Evolutionary conservation across 2,113 vertebrate species (phyloP).

Genomic region (Gopherus evgoodei): DNA sequence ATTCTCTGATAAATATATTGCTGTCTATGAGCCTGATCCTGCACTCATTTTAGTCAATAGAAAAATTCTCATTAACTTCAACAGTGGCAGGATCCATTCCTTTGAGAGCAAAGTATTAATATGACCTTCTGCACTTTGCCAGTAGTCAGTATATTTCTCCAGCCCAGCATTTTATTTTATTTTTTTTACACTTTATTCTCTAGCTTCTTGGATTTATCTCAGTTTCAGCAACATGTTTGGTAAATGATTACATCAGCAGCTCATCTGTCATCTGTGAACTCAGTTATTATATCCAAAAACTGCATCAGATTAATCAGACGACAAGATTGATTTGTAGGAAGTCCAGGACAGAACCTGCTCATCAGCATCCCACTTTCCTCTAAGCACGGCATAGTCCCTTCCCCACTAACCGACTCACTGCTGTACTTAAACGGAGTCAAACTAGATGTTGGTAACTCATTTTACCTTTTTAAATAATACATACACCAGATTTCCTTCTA

Average conservation of each 20-base stretch:
- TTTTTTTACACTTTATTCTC: background rate
- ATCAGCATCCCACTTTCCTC: background rate
- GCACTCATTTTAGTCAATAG: background rate
- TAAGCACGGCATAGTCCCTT: background rate
- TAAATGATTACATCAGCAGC: background rate
- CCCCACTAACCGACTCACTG: background rate
- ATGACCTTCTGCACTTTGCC: background rate
- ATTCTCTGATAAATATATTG: background rate
- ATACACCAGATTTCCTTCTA: accelerated
- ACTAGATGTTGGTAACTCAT: background rate
- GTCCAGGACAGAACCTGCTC: accelerated
- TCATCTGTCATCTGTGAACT: background rate
- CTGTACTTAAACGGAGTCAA: background rate
- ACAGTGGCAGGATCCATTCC: background rate
- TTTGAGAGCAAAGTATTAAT: background rate
- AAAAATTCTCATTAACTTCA: background rate
- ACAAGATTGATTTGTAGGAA: background rate
- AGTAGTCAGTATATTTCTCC: background rate
- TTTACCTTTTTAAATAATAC: background rate
- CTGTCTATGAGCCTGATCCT: background rate
- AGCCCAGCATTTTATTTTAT: background rate
- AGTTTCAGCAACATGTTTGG: background rate
- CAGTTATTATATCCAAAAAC: background rate
- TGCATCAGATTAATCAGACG: background rate
- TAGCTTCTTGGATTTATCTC: background rate